These are phyloP conservation scores for Stegodyphus mimosarum DNA, from an alignment of 1,140 invertebrate species.

Conservation along the genomic window DNA sequence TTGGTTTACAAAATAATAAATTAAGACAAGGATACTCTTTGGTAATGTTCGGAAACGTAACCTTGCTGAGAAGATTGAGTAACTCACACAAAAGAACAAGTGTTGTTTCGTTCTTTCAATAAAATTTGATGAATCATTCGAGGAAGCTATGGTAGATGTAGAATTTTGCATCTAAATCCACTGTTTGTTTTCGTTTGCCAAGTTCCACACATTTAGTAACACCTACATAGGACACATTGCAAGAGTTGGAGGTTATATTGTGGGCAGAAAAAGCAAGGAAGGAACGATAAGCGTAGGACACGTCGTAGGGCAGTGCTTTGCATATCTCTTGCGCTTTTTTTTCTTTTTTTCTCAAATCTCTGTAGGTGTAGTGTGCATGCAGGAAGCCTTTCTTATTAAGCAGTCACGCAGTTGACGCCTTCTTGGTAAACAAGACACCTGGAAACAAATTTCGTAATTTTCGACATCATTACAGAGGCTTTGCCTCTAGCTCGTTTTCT, in stretches of 20 bases:
- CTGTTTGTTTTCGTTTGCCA: neutral
- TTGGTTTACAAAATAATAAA: too few relatives aligned
- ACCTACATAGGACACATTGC: neutral
- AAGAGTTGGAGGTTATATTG: slow-evolving; percentile 28
- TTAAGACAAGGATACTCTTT: too few relatives aligned
- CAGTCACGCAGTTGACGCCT: slow-evolving; percentile 15
- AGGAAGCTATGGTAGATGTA: neutral
- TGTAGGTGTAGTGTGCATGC: slow-evolving; percentile 40
- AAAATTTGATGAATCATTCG: neutral
- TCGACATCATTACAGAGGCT: too few relatives aligned
- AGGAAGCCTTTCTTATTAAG: slow-evolving; percentile 36
- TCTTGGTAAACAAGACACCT: slow-evolving; percentile 49
- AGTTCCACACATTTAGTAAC: neutral
- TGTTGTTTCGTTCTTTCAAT: too few relatives aligned
- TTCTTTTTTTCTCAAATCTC: neutral
- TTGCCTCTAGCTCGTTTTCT: too few relatives aligned
- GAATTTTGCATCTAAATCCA: neutral
- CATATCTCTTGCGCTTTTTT: neutral
- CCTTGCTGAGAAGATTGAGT: too few relatives aligned
- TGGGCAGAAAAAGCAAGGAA: slow-evolving; percentile 19
- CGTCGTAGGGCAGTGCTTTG: neutral
- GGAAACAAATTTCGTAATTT: slow-evolving; percentile 32
- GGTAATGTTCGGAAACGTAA: too few relatives aligned
- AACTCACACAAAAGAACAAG: too few relatives aligned
- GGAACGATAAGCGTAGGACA: slow-evolving; percentile 37